These are phyloP conservation scores for Ammodytes marinus DNA, from an alignment of 2,113 vertebrate genomes.

Conservation along the genomic window DNA sequence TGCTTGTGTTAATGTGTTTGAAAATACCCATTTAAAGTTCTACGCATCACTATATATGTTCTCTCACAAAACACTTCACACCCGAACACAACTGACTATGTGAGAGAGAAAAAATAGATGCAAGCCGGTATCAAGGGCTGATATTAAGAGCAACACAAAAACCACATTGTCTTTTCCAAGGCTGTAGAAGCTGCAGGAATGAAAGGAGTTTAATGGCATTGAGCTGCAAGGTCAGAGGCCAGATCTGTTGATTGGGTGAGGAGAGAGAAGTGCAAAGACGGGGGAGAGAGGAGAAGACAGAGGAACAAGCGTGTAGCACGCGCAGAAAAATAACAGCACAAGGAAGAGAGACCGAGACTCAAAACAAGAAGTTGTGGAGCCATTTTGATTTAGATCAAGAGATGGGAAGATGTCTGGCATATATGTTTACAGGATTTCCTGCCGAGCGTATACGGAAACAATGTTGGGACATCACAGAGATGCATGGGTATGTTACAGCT, in stretches of 20 bases:
- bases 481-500: slow-evolving; percentile 41
- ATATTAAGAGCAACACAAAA: slow-evolving; percentile 11
- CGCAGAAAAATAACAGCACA: neutral
- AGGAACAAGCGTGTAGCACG: neutral
- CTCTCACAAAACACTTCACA: neutral
- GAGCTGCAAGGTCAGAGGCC: slow-evolving; percentile 71
- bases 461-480: slow-evolving; percentile 35
- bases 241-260: slow-evolving; percentile 58
- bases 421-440: slow-evolving; percentile 46
- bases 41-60: neutral
- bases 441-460: slow-evolving; percentile 33
- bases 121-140: slow-evolving; percentile 10
- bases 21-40: slow-evolving; percentile 13
- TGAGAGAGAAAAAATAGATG: slow-evolving; percentile 7
- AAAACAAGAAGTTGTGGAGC: slow-evolving; percentile 1
- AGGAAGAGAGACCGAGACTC: slow-evolving; percentile 8
- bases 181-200: slow-evolving; percentile 41
- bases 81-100: slow-evolving; percentile 3
- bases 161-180: slow-evolving; percentile 37
- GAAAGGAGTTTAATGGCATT: slow-evolving; percentile 69
- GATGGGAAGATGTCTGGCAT: slow-evolving; percentile 36
- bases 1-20: slow-evolving; percentile 1
- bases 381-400: slow-evolving; percentile 22
- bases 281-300: slow-evolving; percentile 24
- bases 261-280: slow-evolving; percentile 14